Evolutionary conservation across 1,140 invertebrate genomes (phyloP).

Genomic region (Carcinoscorpius rotundicauda): DNA sequence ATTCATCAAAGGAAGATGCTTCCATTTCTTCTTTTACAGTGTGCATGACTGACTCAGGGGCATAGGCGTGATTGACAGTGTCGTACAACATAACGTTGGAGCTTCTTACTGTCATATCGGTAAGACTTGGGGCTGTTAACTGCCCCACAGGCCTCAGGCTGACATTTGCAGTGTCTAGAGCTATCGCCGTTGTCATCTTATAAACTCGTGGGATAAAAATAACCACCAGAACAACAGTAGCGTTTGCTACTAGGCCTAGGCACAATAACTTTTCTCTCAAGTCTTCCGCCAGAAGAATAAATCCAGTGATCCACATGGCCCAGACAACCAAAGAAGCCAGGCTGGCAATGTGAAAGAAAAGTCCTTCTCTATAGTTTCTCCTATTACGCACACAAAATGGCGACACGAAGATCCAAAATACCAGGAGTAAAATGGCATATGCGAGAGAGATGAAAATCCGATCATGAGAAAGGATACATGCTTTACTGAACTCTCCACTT

Average conservation of each 20-base stretch:
- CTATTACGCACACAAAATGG: constrained; percentile 40
- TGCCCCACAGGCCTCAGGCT: constrained; percentile 11
- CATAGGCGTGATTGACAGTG: constrained; percentile 16
- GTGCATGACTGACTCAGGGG: constrained; percentile 2
- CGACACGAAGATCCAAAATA: constrained; percentile 37
- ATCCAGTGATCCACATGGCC: constrained; percentile 41
- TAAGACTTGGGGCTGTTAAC: constrained; percentile 2
- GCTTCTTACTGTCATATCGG: constrained; percentile 9
- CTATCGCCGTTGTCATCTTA: constrained; percentile 38
- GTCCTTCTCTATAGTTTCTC: constrained; percentile 46
- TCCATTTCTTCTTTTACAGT: too few relatives aligned
- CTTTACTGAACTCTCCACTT: too few relatives aligned
- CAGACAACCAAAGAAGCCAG: constrained; percentile 38
- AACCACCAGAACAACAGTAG: constrained; percentile 40
- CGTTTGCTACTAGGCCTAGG: constrained; percentile 41
- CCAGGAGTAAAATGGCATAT: constrained; percentile 45
- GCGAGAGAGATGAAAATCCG: constrained; percentile 30
- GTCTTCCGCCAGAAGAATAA: constrained; percentile 34
- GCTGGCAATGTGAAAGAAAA: constrained; percentile 41
- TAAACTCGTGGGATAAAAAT: constrained; percentile 46
- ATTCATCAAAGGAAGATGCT: too few relatives aligned
- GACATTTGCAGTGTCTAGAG: constrained; percentile 31
- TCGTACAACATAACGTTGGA: constrained; percentile 14
- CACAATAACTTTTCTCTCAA: constrained; percentile 43
- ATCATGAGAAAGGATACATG: constrained; percentile 25